Percentiles rank a stretch among this genome's conserved stretches.
These are phyloP conservation scores for Latrodectus hesperus DNA, from an alignment of 2,888 invertebrate species.

Conservation along the genomic window DNA sequence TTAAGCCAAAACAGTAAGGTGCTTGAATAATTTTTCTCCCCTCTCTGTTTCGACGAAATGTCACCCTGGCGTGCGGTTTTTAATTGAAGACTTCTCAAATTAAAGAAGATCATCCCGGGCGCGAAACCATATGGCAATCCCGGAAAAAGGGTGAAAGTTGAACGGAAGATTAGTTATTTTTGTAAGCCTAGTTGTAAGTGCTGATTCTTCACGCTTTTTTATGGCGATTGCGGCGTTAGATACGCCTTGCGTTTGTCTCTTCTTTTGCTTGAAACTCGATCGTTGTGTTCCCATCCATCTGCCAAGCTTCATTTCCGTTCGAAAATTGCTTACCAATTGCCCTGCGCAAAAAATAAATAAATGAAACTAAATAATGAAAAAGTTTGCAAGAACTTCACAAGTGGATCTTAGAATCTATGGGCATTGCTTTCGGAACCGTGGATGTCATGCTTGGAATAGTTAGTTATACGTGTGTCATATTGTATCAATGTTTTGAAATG, in stretches of 20 bases:
- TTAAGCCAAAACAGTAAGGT: constrained; percentile 33
- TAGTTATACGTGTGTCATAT: too few species aligned
- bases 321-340: background rate
- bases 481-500: too few species aligned
- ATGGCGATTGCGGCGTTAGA: background rate
- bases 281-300: background rate
- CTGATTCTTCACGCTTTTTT: background rate
- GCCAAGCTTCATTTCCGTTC: background rate
- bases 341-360: too few species aligned
- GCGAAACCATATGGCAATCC: background rate
- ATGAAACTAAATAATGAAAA: too few species aligned
- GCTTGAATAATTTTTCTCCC: background rate
- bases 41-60: constrained; percentile 39
- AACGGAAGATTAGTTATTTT: constrained; percentile 26
- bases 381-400: too few species aligned
- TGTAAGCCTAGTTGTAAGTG: background rate
- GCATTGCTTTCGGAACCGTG: too few species aligned
- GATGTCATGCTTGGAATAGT: too few species aligned
- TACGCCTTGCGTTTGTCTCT: background rate
- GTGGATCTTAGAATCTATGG: too few species aligned
- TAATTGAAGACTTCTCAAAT: constrained; percentile 61
- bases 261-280: background rate
- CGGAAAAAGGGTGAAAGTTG: constrained; percentile 1
- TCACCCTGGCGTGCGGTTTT: constrained; percentile 62
- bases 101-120: constrained; percentile 35